Base-by-base conservation (phyloP, 2,797 vertebrate genomes). In the Rhadinocentrus ornatus region DNA sequence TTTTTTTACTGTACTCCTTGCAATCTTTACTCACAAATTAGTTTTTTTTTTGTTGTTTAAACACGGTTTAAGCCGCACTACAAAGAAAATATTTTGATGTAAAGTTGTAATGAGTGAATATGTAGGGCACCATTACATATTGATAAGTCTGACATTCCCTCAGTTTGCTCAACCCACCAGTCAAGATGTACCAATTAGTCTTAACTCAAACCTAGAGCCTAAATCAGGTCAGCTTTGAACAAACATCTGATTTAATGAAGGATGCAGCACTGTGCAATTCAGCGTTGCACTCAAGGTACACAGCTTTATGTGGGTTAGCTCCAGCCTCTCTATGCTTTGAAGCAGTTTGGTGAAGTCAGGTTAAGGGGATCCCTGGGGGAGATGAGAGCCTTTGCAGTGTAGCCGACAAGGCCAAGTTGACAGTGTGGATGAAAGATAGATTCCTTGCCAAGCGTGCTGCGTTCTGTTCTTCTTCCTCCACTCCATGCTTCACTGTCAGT, bases 331-430 rank as follows among this genome's bases (percentile, higher is more conserved):
- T 78, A 70, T 66, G 85, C 86, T 87, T 90, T 89, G 84, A 90
- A 87, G 87, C 90, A 87, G 84, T 89, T 88, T 82, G 86, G 76
- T 79, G 83, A 85, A 91, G 88, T 91, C 84, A 86, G 88, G 86
- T 88, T 86, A 86, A 85, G 80, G 80, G 81, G 57, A 71, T 86
- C 83, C 87, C 77, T 24, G 27, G 68, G 66, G 31, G 85, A 58
- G 62, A 75, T 62, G 70, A 77, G 77, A 75, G 70, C 70, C 77
- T 80, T 82, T 74, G 74, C 80, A 70, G 73, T n/a, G 41, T 59
- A 72, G 71, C 64, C 26, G 1, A 65, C 71, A 41, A 88, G 82
- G 71, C 83, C 74, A 59, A 60, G 71, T 81, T 69, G 32, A 75
- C 76, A 77, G 71, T 5, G 6, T 27, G 55, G 76, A 80, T 77